Base-by-base conservation (phyloP, 2,797 vertebrate species). In the Diceros bicornis region DNA sequence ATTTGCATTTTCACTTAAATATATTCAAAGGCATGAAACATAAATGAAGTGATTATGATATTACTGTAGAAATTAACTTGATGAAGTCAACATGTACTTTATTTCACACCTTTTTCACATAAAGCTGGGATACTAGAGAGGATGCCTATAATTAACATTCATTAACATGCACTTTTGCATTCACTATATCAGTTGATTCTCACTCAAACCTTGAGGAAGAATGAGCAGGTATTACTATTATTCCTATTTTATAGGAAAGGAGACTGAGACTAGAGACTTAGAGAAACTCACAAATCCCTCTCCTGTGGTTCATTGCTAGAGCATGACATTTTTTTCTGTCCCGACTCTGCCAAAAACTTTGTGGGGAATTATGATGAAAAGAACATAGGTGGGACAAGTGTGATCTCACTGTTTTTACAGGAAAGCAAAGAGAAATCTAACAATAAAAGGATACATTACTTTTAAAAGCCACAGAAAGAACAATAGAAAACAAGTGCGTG, bases 311-410 rank as follows among this genome's bases (percentile, higher is more conserved):
- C 62, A 69, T 14, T 91, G 47, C 44, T 75, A 86, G 2, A 81
- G 11, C 7, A 41, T 62, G 52, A 69, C 27, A 72, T 71, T 86
- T 81, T 92, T 89, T 81, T 74, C 66, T 95, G 21, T 59, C 6
- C 6, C 92, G 81, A 92, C 52, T 79, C 59, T 64, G n/a, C 47
- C 82, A 75, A 96, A 95, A 89, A 81, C 62, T 94, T 90, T 82
- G 47, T 68, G 18, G 23, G 18, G 20, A 91, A 91, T 94, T 94
- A 95, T 75, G 32, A 74, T 89, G 66, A 69, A 94, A 95, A 92
- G 52, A 84, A 79, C 21, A 59, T 64, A 32, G 14, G 25, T 92
- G 50, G n/a, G 9, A 82, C 23, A 97, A 81, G 14, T 88, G 61
- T 72, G 72, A 89, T 62, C 55, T 88, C 66, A 59, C n/a, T 71